A percentile compares a stretch with the other conserved stretches of the same genome.
Evolutionary conservation across 2,888 invertebrate species (phyloP).

Genomic region (Diaperis boleti): DNA sequence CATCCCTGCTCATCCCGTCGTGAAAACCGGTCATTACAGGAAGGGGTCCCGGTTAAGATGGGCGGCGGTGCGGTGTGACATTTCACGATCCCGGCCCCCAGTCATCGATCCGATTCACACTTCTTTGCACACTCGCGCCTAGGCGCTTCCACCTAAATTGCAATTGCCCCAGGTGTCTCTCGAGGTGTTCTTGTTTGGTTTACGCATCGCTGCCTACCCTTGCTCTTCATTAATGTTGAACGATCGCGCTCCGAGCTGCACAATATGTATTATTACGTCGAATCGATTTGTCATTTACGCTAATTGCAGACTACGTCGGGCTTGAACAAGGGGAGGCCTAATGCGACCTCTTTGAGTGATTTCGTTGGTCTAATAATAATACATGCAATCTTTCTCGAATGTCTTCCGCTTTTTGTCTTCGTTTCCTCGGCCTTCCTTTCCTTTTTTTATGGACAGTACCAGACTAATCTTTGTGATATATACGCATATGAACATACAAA

Average conservation of each 20-base stretch:
- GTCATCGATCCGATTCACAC: constrained; percentile 31
- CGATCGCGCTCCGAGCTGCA: background rate
- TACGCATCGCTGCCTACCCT: constrained; percentile 3
- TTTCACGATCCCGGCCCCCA: constrained; percentile 21
- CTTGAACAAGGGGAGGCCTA: too few species aligned
- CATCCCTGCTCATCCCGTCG: constrained; percentile 10
- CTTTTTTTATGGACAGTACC: too few species aligned
- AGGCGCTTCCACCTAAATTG: constrained; percentile 32
- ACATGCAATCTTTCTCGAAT: too few species aligned
- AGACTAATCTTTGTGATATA: too few species aligned
- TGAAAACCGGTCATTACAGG: constrained; percentile 21
- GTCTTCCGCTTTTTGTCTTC: too few species aligned
- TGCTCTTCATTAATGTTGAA: constrained; percentile 4
- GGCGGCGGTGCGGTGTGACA: constrained; percentile 24
- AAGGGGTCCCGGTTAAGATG: constrained; percentile 16
- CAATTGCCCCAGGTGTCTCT: constrained; percentile 32
- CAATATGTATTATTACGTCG: too few species aligned
- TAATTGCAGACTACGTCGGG: too few species aligned
- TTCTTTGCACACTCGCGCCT: constrained; percentile 31
- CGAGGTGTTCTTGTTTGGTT: constrained; percentile 21
- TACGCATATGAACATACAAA: too few species aligned
- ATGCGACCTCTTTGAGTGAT: too few species aligned
- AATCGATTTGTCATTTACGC: background rate
- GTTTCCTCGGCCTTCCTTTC: too few species aligned
- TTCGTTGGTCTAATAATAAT: too few species aligned